Evolutionary conservation across 2,888 invertebrate genomes (phyloP).

Genomic region (Sclerodermus sp.): DNA sequence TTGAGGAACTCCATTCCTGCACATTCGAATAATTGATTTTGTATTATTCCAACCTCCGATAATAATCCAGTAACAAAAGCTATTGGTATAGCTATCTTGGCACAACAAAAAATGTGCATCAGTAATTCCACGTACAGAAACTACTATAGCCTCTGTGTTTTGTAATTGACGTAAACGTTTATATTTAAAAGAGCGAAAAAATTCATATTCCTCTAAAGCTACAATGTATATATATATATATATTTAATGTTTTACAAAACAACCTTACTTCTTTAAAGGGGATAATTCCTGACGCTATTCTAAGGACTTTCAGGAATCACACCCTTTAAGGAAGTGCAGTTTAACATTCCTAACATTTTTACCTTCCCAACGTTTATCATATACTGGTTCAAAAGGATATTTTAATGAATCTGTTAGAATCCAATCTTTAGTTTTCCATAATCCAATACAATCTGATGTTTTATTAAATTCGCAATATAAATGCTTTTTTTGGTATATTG

Average conservation of each 20-base stretch:
- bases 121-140: conserved; percentile 31
- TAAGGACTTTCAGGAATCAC: too few species aligned
- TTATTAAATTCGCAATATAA: background rate
- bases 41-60: conserved; percentile 37
- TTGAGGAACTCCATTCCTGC: conserved; percentile 22
- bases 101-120: conserved; percentile 45
- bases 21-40: conserved; percentile 36
- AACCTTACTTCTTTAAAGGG: conserved; percentile 18
- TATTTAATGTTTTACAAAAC: too few species aligned
- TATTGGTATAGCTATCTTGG: conserved; percentile 2
- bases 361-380: conserved; percentile 46
- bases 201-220: too few species aligned
- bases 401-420: conserved; percentile 13
- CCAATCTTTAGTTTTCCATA: conserved; percentile 28
- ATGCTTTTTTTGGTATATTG: background rate
- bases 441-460: background rate
- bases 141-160: conserved; percentile 3
- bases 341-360: conserved; percentile 9
- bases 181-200: background rate
- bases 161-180: background rate
- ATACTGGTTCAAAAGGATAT: conserved; percentile 32
- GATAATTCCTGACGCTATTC: too few species aligned
- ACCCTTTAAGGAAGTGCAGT: too few species aligned
- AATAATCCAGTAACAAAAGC: conserved; percentile 46
- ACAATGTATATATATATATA: too few species aligned